A percentile compares a stretch with the other conserved stretches of the same genome.
Conservation (phyloP, 2,113 vertebrate species). For the Zingel zingel region DNA sequence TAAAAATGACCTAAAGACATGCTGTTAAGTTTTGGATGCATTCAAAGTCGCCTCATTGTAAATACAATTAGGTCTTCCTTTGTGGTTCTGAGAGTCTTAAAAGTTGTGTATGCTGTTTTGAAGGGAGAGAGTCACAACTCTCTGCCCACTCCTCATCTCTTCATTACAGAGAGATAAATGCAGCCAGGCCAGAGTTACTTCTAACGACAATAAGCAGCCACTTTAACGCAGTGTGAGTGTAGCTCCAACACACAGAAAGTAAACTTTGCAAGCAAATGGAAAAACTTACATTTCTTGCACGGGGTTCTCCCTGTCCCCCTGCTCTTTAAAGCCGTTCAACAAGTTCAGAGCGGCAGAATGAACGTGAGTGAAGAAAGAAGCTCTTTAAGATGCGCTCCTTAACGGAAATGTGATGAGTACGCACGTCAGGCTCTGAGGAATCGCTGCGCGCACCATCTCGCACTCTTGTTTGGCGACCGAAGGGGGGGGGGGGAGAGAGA, state of each 20-base stretch:
- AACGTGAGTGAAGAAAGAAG: constrained; percentile 55
- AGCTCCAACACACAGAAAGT: constrained; percentile 12
- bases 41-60: constrained; percentile 29
- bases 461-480: constrained; percentile 27
- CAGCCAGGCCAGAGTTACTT: constrained; percentile 15
- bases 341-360: constrained; percentile 80
- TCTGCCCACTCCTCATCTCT: neutral
- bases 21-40: constrained; percentile 39
- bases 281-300: constrained; percentile 77
- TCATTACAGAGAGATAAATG: neutral
- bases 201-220: neutral
- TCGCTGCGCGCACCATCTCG: constrained; percentile 78
- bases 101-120: neutral
- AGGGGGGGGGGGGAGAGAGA: neutral
- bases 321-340: constrained; percentile 77
- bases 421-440: constrained; percentile 78
- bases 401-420: constrained; percentile 71
- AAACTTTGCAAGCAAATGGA: constrained; percentile 53
- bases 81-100: neutral
- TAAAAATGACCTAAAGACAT: constrained; percentile 23
- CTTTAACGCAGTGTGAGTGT: neutral
- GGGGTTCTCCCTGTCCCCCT: constrained; percentile 20
- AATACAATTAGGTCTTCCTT: neutral
- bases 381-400: constrained; percentile 80
- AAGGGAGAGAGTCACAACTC: neutral